Conservation (phyloP, 2,888 invertebrate genomes). For the Liposcelis brunnea region DNA sequence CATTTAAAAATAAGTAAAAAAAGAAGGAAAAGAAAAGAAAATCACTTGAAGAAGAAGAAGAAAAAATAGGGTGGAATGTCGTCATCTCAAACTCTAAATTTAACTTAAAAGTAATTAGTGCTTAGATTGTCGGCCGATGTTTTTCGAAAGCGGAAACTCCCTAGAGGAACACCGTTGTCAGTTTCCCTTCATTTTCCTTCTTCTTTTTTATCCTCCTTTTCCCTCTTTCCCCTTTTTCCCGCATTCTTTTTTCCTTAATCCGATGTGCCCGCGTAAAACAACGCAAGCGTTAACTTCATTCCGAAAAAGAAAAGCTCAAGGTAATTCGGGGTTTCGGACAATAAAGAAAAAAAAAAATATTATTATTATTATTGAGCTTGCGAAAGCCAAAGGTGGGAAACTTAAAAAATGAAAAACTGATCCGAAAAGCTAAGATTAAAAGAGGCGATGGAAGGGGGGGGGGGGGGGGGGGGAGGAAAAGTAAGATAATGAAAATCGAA, state of each 20-base stretch:
- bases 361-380: background rate
- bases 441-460: background rate
- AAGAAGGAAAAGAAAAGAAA: background rate
- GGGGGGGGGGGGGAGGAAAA: background rate
- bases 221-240: background rate
- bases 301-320: too few relatives aligned
- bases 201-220: background rate
- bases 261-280: background rate
- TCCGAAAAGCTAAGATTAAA: background rate
- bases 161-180: background rate
- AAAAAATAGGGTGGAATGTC: background rate
- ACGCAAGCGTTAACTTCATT: background rate
- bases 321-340: too few relatives aligned
- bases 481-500: background rate
- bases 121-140: slow-evolving; percentile 7
- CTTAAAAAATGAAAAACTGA: background rate
- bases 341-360: background rate
- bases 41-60: too few relatives aligned
- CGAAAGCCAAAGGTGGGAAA: background rate
- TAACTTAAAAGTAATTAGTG: slow-evolving; percentile 5
- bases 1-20: background rate
- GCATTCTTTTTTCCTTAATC: background rate
- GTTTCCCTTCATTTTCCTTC: slow-evolving; percentile 1
- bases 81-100: slow-evolving; percentile 3
- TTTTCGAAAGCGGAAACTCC: slow-evolving; percentile 9